Conservation (phyloP, 1,140 invertebrate species). For the Archivesica marissinica region DNA sequence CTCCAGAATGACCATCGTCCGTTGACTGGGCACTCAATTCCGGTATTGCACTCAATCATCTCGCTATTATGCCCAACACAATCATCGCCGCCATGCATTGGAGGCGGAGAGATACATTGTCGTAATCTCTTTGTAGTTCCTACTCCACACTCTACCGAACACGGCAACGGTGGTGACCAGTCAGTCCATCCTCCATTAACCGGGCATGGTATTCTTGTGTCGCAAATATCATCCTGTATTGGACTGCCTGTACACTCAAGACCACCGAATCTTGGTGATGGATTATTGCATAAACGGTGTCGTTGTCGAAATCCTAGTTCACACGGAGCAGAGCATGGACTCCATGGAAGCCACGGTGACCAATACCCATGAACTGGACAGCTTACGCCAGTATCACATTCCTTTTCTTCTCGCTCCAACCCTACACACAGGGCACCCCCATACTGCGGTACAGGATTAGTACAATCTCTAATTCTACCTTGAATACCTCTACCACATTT, state of each 20-base stretch:
- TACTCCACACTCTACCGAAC: slow-evolving; percentile 65
- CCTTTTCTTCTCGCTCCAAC: slow-evolving; percentile 60
- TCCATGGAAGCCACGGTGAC: slow-evolving; percentile 79
- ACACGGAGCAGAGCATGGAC: slow-evolving; percentile 75
- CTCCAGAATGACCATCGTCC: slow-evolving; percentile 67
- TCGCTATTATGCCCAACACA: slow-evolving; percentile 69
- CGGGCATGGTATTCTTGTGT: slow-evolving; percentile 70
- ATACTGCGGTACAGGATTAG: slow-evolving; percentile 71
- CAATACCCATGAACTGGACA: slow-evolving; percentile 75
- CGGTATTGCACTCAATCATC: slow-evolving; percentile 66
- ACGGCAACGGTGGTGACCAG: slow-evolving; percentile 68
- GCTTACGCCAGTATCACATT: slow-evolving; percentile 58
- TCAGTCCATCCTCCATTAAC: slow-evolving; percentile 80
- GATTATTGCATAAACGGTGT: slow-evolving; percentile 75
- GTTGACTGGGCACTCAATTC: slow-evolving; percentile 45
- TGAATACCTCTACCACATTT: slow-evolving; percentile 75
- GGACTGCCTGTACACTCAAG: slow-evolving; percentile 72
- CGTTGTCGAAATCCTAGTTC: slow-evolving; percentile 67
- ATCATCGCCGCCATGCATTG: slow-evolving; percentile 72
- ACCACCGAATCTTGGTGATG: slow-evolving; percentile 79
- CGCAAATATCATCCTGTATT: slow-evolving; percentile 72
- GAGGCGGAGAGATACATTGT: slow-evolving; percentile 66
- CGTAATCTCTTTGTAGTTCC: slow-evolving; percentile 63
- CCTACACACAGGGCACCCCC: slow-evolving; percentile 74
- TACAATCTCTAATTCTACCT: slow-evolving; percentile 73